Conservation (phyloP, 1,140 invertebrate species). For the Elysia chlorotica region DNA sequence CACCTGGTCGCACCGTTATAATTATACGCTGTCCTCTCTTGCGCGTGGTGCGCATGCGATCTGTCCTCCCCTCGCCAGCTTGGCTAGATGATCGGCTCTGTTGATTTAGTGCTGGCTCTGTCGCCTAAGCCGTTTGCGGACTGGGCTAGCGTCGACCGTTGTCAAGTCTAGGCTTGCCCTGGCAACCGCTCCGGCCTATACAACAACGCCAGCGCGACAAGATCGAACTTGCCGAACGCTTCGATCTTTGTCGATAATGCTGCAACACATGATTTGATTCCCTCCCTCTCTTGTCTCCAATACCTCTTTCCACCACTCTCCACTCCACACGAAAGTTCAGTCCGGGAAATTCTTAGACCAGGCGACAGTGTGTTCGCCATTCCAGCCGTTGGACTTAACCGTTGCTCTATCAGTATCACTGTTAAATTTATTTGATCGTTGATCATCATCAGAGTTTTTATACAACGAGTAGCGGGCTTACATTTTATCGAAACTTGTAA, state of each 20-base stretch:
- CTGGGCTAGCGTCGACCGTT: neutral
- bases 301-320: neutral
- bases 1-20: neutral
- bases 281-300: too few species aligned
- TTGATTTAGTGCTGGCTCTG: neutral
- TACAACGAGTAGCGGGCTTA: too few species aligned
- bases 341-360: neutral
- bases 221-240: conserved; percentile 14
- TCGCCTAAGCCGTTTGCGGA: neutral
- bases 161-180: neutral
- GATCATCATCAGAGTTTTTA: too few species aligned
- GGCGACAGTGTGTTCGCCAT: neutral
- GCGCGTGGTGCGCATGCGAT: neutral
- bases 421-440: too few species aligned
- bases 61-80: neutral
- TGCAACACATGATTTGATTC: too few species aligned
- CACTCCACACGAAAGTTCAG: neutral
- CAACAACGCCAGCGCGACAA: too few species aligned
- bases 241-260: conserved; percentile 7
- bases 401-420: neutral
- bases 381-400: neutral
- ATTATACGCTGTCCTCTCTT: neutral
- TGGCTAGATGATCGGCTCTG: neutral
- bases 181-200: too few species aligned
- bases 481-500: too few species aligned